phyloP scores from a whole-genome alignment of 2,888 invertebrate genomes.

The Argynnis bischoffii region DNA sequence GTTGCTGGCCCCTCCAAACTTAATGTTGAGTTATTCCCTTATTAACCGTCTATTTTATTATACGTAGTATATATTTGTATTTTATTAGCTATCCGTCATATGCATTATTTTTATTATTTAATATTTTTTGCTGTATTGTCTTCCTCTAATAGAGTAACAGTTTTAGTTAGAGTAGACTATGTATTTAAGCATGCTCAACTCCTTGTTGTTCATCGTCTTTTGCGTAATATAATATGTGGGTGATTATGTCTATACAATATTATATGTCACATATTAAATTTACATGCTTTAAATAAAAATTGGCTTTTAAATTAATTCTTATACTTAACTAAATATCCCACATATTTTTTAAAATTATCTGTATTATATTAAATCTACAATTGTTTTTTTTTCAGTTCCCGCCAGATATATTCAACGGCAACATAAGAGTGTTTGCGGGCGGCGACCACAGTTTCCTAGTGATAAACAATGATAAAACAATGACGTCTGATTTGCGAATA shows the following conservation, averaged over 20 bases:
- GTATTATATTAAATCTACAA: conserved; percentile 4
- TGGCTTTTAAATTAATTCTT: not conserved
- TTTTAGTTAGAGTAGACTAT: conserved; percentile 3
- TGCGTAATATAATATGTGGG: not conserved
- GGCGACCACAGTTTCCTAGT: conserved; percentile 94
- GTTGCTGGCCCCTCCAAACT: conserved; percentile 61
- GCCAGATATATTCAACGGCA: conserved; percentile 64
- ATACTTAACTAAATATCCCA: not conserved
- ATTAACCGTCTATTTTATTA: conserved; percentile 30
- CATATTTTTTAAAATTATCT: not conserved
- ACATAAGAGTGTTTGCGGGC: conserved; percentile 88
- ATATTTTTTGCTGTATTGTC: not conserved
- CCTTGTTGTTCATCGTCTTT: conserved; percentile 1
- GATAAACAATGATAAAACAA: conserved; percentile 68
- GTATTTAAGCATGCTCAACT: conserved; percentile 12
- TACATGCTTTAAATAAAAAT: conserved; percentile 2
- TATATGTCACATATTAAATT: conserved; percentile 3
- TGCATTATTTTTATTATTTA: not conserved
- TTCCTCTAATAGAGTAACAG: not conserved
- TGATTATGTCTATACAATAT: conserved; percentile 13
- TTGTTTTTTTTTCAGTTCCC: conserved; percentile 59
- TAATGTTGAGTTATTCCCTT: conserved; percentile 71
- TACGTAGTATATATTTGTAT: conserved; percentile 3
- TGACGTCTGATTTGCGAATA: conserved; percentile 85
- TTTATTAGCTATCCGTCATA: not conserved